Percentiles rank a stretch among this genome's conserved stretches.
These are phyloP conservation scores for Mixornis gularis DNA, from an alignment of 2,113 vertebrate genomes.

Conservation along the genomic window DNA sequence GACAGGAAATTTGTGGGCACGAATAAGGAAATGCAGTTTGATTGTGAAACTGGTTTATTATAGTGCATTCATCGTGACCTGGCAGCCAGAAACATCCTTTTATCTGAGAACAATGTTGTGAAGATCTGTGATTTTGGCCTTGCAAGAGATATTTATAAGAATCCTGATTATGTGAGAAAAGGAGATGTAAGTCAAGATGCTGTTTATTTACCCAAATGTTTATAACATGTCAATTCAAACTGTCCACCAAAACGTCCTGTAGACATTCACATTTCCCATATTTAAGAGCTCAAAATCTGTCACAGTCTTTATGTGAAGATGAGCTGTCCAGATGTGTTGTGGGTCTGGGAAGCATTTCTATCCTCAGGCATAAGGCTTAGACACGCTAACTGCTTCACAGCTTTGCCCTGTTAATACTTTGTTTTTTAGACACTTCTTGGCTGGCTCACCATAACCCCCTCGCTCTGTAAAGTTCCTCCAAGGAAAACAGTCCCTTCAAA, in stretches of 20 bases:
- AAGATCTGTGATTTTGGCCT: conserved; percentile 97
- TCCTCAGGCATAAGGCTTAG: not conserved
- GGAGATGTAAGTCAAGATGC: conserved; percentile 85
- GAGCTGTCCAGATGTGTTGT: not conserved
- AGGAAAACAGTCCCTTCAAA: not conserved
- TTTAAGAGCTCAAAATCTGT: not conserved
- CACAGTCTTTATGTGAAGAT: not conserved
- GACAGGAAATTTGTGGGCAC: conserved; percentile 41
- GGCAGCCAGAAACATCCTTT: conserved; percentile 90
- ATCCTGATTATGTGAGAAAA: conserved; percentile 92
- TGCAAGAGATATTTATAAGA: conserved; percentile 92
- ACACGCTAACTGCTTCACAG: not conserved
- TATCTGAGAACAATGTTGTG: conserved; percentile 93
- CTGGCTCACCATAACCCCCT: not conserved
- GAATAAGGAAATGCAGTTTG: conserved; percentile 60
- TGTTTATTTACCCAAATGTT: conserved; percentile 17
- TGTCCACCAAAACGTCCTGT: not conserved
- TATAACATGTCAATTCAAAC: not conserved
- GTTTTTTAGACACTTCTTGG: not conserved
- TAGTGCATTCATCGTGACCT: conserved; percentile 95
- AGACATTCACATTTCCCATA: not conserved
- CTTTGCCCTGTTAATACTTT: not conserved
- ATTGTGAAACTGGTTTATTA: conserved; percentile 57
- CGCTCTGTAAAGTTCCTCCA: not conserved
- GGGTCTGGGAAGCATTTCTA: not conserved